Evolutionary conservation across 2,888 invertebrate species (phyloP), one percentile per base, ranked within the genome.

Genomic region (Nemapogon koenigi): DNA sequence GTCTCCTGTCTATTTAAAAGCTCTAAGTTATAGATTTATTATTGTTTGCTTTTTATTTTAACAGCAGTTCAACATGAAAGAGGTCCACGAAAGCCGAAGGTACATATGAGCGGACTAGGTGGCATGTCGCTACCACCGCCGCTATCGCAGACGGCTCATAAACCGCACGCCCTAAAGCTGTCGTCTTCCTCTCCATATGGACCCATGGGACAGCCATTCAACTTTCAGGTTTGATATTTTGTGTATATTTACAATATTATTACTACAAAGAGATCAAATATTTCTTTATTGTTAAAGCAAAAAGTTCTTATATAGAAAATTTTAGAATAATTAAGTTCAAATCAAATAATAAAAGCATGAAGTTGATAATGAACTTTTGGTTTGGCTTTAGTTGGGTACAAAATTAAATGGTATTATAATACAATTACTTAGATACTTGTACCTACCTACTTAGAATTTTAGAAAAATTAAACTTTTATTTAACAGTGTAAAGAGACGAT

Each of bases 21-120:
- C 4, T 7, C 28, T 7, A 28, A 28, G 6, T 28, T 28, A 7
- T 7, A 22, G 8, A 22, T 22, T 6, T 7, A 10, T 10, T 22
- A 10, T 6, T 22, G 22, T 7, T 11, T 28, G 10, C 35, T 40
- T 28, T 7, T 14, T 33, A 37, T 81, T n/a, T n/a, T n/a, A n/a
- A n/a, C n/a, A 97, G 97, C 97, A 62, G 97, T 97, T 43, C 97
- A 97, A 72, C 97, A 97, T 75, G 97, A 97, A 70, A 85, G 97
- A 31, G 97, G 97, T 4, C 97, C 97, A 0, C 84, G 97, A 42
- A 96, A 96, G 71, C 94, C 95, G 4, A 96, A 97, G 71, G 72
- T 88, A 44, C 90, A 89, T 55, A 73, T 79, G 6, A 59, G 71
- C 44, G 49, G 63, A 26, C 57, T 80, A 52, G 63, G 69, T 43